Evolutionary conservation across 1,140 invertebrate genomes (phyloP).

Genomic region (Leptopilina boulardi): DNA sequence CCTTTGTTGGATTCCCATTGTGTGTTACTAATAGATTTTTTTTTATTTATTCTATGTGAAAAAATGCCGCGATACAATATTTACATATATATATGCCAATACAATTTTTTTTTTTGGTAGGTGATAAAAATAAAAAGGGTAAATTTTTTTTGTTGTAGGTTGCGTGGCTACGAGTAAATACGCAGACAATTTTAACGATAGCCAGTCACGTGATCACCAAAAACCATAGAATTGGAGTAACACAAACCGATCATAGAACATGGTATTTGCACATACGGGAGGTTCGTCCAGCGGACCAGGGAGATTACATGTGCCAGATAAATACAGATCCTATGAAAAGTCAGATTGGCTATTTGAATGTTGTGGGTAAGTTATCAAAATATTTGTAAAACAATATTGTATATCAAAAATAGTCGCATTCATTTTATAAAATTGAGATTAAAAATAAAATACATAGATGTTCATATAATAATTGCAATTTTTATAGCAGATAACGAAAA

Average conservation of each 20-base stretch:
- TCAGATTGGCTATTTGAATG: conserved; percentile 90
- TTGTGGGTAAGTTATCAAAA: conserved; percentile 83
- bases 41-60: no score
- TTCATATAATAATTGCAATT: neutral
- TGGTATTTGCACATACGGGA: conserved; percentile 91
- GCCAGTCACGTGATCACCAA: conserved; percentile 92
- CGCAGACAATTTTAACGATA: conserved; percentile 93
- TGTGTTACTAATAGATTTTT: no score
- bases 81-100: no score
- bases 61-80: no score
- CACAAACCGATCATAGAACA: conserved; percentile 87
- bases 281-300: conserved; percentile 85
- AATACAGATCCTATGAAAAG: conserved; percentile 95
- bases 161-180: conserved; percentile 92
- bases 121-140: neutral
- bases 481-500: no score
- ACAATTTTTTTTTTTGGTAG: no score
- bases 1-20: no score
- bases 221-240: conserved; percentile 89
- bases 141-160: conserved; percentile 80
- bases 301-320: conserved; percentile 93
- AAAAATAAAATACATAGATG: neutral
- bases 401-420: conserved; percentile 21
- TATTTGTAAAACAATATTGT: conserved; percentile 24
- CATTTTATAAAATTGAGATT: neutral